Evolutionary conservation across 1,140 invertebrate genomes (phyloP).

Genomic region (Drosophila nannoptera): DNA sequence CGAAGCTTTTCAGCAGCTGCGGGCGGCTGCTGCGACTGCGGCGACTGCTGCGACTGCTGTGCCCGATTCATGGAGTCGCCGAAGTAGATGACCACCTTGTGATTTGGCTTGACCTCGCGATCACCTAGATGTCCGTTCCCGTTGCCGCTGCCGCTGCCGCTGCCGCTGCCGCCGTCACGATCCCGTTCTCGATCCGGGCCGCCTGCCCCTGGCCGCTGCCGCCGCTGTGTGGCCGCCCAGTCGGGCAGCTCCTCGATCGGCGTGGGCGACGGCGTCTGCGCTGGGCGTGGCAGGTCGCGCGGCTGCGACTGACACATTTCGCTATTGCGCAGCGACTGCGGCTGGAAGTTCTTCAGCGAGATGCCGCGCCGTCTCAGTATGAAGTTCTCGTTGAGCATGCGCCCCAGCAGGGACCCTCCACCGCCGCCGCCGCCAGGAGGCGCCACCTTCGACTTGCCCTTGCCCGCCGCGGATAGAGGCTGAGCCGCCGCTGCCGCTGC

Average conservation of each 20-base stretch:
- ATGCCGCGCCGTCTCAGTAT: constrained; percentile 77
- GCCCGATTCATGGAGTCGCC: constrained; percentile 82
- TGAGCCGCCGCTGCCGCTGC: background rate
- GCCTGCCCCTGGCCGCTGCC: constrained; percentile 8
- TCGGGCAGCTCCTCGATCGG: constrained; percentile 67
- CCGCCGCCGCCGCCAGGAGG: background rate
- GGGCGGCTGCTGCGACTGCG: constrained; percentile 30
- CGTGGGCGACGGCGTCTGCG: constrained; percentile 68
- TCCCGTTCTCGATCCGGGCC: background rate
- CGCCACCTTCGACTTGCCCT: constrained; percentile 5
- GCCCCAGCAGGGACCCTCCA: constrained; percentile 58
- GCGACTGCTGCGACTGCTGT: constrained; percentile 45
- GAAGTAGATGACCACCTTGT: constrained; percentile 86
- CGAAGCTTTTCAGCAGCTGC: constrained; percentile 53
- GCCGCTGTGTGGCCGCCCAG: constrained; percentile 45
- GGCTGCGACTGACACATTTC: constrained; percentile 67
- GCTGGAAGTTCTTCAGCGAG: constrained; percentile 73
- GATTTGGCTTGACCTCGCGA: constrained; percentile 71
- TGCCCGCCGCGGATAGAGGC: background rate
- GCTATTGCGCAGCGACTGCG: constrained; percentile 72
- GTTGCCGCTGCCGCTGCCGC: constrained; percentile 13
- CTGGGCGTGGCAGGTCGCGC: constrained; percentile 50
- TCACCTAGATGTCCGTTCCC: constrained; percentile 32
- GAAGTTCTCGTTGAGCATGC: constrained; percentile 79
- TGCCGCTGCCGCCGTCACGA: constrained; percentile 10